phyloP scores from a whole-genome alignment of 2,888 invertebrate genomes.

The Lymantria monacha region DNA sequence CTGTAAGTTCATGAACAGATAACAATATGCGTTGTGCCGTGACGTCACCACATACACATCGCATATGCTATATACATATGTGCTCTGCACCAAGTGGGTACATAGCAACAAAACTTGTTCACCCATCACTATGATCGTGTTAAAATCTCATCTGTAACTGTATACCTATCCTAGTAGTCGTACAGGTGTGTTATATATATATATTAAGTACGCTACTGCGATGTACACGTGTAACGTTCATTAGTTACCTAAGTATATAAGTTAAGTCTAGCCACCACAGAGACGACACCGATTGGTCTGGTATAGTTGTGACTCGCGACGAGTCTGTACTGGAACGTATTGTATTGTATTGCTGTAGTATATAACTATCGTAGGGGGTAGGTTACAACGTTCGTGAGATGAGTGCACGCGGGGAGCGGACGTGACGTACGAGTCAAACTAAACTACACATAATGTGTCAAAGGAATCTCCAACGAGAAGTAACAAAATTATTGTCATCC shows the following conservation, averaged over 20 bases:
- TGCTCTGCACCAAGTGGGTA: too few relatives aligned
- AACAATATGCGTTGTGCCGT: too few relatives aligned
- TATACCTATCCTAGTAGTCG: too few relatives aligned
- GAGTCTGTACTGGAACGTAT: conserved; percentile 34
- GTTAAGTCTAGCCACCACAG: conserved; percentile 69
- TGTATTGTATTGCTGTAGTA: conserved; percentile 63
- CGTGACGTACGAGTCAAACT: conserved; percentile 26
- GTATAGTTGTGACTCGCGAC: conserved; percentile 54
- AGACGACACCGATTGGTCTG: conserved; percentile 77
- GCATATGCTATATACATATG: conserved; percentile 22
- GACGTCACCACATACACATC: too few relatives aligned
- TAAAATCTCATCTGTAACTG: background rate
- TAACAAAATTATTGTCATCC: conserved; percentile 82
- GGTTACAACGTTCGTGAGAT: conserved; percentile 6
- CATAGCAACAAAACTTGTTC: background rate
- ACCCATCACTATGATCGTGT: background rate
- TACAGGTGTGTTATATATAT: too few relatives aligned
- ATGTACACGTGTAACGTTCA: conserved; percentile 58
- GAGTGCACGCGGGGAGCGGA: background rate
- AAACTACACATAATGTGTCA: conserved; percentile 38
- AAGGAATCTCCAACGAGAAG: conserved; percentile 53
- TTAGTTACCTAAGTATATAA: conserved; percentile 46
- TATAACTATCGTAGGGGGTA: conserved; percentile 11
- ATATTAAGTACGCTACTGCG: conserved; percentile 42
- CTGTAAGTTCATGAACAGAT: too few relatives aligned